Evolutionary conservation across 37 sponge, comb jelly and placozoan genomes (phyloP).

Genomic region (Spongilla lacustris): DNA sequence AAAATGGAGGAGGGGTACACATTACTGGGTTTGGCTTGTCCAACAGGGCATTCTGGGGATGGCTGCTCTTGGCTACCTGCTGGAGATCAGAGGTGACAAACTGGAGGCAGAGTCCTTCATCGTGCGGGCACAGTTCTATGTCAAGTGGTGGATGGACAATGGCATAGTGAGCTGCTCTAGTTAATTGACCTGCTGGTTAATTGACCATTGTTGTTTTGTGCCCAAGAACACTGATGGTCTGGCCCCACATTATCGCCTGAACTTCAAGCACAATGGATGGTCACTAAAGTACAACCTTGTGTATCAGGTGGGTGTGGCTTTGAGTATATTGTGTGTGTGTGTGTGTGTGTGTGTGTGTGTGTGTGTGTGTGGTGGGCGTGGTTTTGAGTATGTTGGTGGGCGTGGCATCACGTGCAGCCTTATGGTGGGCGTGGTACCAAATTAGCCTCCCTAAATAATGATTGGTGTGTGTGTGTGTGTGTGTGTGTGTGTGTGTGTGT

Average conservation of each 20-base stretch:
- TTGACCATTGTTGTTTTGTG: not conserved
- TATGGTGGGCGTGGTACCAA: too few relatives aligned
- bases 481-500: not conserved
- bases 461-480: not conserved
- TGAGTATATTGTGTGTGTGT: not conserved
- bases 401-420: too few relatives aligned
- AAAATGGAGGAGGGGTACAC: not conserved
- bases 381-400: not conserved
- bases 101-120: constrained; percentile 35
- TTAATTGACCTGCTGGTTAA: not conserved
- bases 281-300: constrained; percentile 82
- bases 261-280: constrained; percentile 68
- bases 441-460: not conserved
- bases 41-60: constrained; percentile 60
- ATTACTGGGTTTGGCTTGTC: too few relatives aligned
- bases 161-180: constrained; percentile 18
- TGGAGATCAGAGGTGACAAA: constrained; percentile 9
- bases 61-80: constrained; percentile 53
- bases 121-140: not conserved
- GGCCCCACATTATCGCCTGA: constrained; percentile 53
- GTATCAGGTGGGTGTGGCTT: constrained; percentile 27
- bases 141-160: constrained; percentile 54
- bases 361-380: constrained; percentile 31
- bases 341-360: constrained; percentile 6
- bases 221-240: not conserved